Percentiles rank a stretch among this genome's conserved stretches.
Evolutionary conservation across 2,797 vertebrate species (phyloP).

Genomic region (Enteromius thamalakanensis): DNA sequence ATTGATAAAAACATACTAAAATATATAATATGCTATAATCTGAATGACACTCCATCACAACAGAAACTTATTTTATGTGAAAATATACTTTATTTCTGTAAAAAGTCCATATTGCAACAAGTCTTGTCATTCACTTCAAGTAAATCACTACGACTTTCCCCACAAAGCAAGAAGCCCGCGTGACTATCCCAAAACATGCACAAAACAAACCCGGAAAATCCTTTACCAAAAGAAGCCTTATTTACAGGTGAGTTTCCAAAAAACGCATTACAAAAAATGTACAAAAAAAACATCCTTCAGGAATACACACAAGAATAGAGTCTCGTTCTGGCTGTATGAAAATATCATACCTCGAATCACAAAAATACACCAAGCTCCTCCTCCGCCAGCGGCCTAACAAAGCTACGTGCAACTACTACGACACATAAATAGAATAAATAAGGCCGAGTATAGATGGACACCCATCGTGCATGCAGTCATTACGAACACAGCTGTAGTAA

Average conservation of each 20-base stretch:
- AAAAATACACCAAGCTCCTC: conserved; percentile 58
- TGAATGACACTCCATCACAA: background rate
- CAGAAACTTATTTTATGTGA: conserved; percentile 51
- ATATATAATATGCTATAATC: background rate
- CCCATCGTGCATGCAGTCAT: conserved; percentile 76
- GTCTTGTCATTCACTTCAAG: conserved; percentile 66
- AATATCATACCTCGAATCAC: conserved; percentile 66
- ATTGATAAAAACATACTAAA: background rate
- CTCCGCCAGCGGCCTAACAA: conserved; percentile 42
- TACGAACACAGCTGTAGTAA: conserved; percentile 79
- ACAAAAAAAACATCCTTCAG: conserved; percentile 69
- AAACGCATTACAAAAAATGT: conserved; percentile 76
- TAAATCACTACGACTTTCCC: conserved; percentile 64
- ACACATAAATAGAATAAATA: conserved; percentile 74
- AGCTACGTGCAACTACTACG: conserved; percentile 72
- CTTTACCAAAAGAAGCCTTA: conserved; percentile 61
- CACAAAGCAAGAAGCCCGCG: conserved; percentile 60
- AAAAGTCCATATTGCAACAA: conserved; percentile 79
- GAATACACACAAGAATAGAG: conserved; percentile 60
- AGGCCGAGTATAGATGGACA: conserved; percentile 63
- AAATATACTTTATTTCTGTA: conserved; percentile 88
- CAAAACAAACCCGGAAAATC: conserved; percentile 68
- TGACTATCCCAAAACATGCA: conserved; percentile 71
- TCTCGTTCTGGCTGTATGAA: conserved; percentile 64
- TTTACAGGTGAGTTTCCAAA: conserved; percentile 77